Evolutionary conservation across 1,140 invertebrate genomes (phyloP).

Genomic region (Carcinoscorpius rotundicauda): DNA sequence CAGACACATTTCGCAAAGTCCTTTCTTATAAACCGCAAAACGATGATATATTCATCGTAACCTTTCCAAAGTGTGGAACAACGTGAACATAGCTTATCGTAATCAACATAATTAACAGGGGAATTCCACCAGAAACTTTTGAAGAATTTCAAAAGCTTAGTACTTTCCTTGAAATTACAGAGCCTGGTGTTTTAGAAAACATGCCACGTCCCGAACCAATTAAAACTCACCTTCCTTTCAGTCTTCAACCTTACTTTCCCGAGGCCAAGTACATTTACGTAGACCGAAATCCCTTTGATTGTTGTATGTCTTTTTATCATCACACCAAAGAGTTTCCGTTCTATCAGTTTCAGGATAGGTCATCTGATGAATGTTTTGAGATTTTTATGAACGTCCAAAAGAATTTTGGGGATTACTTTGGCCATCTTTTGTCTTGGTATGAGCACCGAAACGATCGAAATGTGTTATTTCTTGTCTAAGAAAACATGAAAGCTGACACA

Average conservation of each 20-base stretch:
- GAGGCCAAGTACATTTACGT: slow-evolving; percentile 53
- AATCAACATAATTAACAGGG: slow-evolving; percentile 8
- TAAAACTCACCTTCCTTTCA: slow-evolving; percentile 64
- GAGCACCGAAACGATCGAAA: slow-evolving; percentile 28
- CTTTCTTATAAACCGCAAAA: slow-evolving; percentile 16
- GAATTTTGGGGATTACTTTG: slow-evolving; percentile 35
- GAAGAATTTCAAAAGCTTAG: slow-evolving; percentile 10
- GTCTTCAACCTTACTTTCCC: slow-evolving; percentile 43
- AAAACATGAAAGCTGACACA: slow-evolving; percentile 12
- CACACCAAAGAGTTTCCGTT: slow-evolving; percentile 42
- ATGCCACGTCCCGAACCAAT: slow-evolving; percentile 10
- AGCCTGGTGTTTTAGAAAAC: slow-evolving; percentile 12
- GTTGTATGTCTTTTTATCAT: slow-evolving; percentile 70
- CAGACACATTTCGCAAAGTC: slow-evolving; percentile 9
- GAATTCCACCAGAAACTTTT: slow-evolving; percentile 6
- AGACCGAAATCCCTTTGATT: slow-evolving; percentile 70
- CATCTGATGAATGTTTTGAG: slow-evolving; percentile 31
- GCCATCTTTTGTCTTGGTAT: slow-evolving; percentile 31
- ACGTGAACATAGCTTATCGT: slow-evolving; percentile 22
- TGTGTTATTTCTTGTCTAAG: slow-evolving; percentile 25
- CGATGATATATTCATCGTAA: slow-evolving; percentile 21
- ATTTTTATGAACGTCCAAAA: slow-evolving; percentile 27
- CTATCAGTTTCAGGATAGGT: slow-evolving; percentile 19
- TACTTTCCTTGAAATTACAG: slow-evolving; percentile 15
- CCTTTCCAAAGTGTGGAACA: slow-evolving; percentile 25